Conservation (phyloP, 2,113 vertebrate genomes). For the Emydocephalus ijimae region DNA sequence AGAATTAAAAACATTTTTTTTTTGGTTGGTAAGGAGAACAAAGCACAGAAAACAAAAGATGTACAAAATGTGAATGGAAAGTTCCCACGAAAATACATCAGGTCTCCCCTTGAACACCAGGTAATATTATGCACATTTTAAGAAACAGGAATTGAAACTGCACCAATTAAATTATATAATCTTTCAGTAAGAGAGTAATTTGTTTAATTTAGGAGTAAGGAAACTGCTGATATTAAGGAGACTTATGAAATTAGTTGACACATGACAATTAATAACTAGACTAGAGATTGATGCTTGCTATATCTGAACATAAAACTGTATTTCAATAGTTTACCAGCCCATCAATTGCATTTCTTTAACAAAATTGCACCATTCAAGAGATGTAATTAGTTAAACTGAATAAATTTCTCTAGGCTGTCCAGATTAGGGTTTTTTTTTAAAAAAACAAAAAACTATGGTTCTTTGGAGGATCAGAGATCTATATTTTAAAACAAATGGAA, state of each 20-base stretch:
- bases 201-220: not conserved
- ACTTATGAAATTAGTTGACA: not conserved
- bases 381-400: not conserved
- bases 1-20: not conserved
- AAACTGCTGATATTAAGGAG: not conserved
- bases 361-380: not conserved
- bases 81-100: not conserved
- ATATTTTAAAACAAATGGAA: not conserved
- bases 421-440: not conserved
- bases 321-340: not conserved
- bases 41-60: not conserved
- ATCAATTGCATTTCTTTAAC: not conserved
- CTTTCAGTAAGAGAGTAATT: not conserved
- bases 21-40: not conserved
- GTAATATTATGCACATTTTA: not conserved
- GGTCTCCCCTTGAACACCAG: not conserved
- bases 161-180: not conserved
- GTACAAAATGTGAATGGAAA: not conserved
- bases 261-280: not conserved
- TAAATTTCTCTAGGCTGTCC: not conserved
- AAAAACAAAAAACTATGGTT: not conserved
- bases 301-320: not conserved
- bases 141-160: not conserved
- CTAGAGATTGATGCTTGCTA: not conserved
- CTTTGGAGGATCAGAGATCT: not conserved